These are phyloP conservation scores for Xiphorhynchus elegans DNA, from an alignment of 2,113 vertebrate genomes.

Conservation along the genomic window DNA sequence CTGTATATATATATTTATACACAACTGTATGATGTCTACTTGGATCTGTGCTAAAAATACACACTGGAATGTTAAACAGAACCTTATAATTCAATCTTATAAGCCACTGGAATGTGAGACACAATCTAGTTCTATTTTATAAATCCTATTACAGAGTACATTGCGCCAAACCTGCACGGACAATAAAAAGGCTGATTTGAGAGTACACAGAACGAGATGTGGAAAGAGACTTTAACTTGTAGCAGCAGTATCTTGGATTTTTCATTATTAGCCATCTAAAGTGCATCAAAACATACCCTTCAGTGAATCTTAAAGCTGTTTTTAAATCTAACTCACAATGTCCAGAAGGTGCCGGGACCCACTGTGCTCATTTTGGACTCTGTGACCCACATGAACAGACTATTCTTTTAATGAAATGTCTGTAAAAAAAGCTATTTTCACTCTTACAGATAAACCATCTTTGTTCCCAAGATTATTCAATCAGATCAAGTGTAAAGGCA, in stretches of 20 bases:
- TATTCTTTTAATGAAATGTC: neutral
- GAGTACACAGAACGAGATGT: neutral
- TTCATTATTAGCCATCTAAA: neutral
- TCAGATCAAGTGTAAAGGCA: neutral
- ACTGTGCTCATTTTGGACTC: neutral
- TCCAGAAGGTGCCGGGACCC: neutral
- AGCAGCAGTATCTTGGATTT: neutral
- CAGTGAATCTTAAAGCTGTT: neutral
- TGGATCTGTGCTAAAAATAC: neutral
- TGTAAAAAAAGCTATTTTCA: neutral
- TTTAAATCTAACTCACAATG: neutral
- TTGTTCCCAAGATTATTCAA: neutral
- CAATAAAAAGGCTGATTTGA: neutral
- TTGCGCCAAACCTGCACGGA: neutral
- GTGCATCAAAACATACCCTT: neutral
- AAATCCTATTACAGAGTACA: neutral
- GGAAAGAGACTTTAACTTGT: neutral
- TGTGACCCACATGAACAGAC: rapidly evolving
- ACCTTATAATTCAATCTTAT: neutral
- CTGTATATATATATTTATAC: neutral
- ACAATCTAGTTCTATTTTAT: neutral
- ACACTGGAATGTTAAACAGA: neutral
- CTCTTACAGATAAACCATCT: neutral
- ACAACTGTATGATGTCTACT: neutral
- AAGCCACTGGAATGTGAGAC: neutral